Conservation (phyloP, 23 tunicate species). For the Pegea sp. region DNA sequence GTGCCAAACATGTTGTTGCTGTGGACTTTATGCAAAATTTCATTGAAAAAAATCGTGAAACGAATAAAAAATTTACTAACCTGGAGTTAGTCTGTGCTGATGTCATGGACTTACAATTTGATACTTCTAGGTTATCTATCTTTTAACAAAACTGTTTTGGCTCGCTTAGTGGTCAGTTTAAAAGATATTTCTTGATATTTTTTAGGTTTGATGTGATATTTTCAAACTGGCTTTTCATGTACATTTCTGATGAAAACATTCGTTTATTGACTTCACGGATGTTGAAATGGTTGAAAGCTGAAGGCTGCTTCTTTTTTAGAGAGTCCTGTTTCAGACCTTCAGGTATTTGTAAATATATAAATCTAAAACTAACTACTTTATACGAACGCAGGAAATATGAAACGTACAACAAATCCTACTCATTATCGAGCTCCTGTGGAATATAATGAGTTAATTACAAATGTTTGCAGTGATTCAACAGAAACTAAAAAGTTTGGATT, state of each 20-base stretch:
- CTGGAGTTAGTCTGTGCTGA: conserved; percentile 4
- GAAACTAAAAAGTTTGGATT: conserved; percentile 5
- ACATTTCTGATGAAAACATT: conserved; percentile 9
- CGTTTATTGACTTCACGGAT: conserved; percentile 4
- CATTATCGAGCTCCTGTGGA: conserved; percentile 7
- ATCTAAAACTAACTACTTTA: background rate
- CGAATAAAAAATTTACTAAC: conserved; percentile 3
- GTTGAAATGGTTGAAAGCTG: conserved; percentile 9
- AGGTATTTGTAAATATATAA: conserved; percentile 1
- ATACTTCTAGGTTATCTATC: conserved; percentile 4
- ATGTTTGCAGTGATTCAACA: background rate
- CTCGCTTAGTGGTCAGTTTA: too few species aligned
- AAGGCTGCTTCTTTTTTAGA: conserved; percentile 4
- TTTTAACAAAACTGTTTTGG: too few species aligned
- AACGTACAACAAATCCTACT: conserved; percentile 11
- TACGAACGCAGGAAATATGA: conserved; percentile 6
- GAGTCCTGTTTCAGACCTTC: conserved; percentile 12
- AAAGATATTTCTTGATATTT: too few species aligned
- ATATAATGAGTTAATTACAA: conserved; percentile 3
- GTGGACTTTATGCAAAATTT: conserved; percentile 23
- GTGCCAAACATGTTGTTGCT: conserved; percentile 11
- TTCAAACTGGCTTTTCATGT: conserved; percentile 22
- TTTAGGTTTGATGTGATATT: conserved; percentile 15
- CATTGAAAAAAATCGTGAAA: conserved; percentile 6
- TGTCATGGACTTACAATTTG: conserved; percentile 8